Percentiles rank a stretch among this genome's conserved stretches.
Evolutionary conservation across 2,113 vertebrate species (phyloP).

Genomic region (Neogobius melanostomus): DNA sequence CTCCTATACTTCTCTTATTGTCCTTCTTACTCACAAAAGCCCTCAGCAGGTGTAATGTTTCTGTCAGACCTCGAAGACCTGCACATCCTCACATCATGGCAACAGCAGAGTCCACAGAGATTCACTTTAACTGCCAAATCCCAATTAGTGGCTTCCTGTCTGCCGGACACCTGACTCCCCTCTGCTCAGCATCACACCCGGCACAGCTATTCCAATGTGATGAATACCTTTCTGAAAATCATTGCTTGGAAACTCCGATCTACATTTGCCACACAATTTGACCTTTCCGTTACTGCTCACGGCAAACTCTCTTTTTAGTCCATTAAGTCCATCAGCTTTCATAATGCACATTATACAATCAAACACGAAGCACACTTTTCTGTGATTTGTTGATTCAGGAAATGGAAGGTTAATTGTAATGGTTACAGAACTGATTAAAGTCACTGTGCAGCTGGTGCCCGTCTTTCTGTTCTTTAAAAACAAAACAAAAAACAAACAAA

Average conservation of each 20-base stretch:
- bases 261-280: constrained; percentile 5
- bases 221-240: not conserved
- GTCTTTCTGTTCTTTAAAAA: not conserved
- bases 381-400: not conserved
- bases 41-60: constrained; percentile 3
- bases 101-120: not conserved
- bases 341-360: not conserved
- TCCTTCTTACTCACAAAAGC: not conserved
- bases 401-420: constrained; percentile 1
- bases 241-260: not conserved
- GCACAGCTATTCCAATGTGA: not conserved
- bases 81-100: not conserved
- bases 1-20: no score
- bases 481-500: not conserved
- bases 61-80: not conserved
- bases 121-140: constrained; percentile 7
- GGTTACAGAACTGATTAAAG: not conserved
- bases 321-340: not conserved
- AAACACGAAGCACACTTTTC: not conserved
- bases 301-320: no score
- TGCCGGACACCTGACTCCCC: not conserved
- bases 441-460: not conserved
- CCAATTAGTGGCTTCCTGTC: constrained; percentile 14
- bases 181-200: constrained; percentile 1
- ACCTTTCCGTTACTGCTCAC: not conserved